Percentiles rank a stretch among this genome's conserved stretches.
Conservation (phyloP, 2,797 vertebrate species). For the Petrocephalus schoutedeni region DNA sequence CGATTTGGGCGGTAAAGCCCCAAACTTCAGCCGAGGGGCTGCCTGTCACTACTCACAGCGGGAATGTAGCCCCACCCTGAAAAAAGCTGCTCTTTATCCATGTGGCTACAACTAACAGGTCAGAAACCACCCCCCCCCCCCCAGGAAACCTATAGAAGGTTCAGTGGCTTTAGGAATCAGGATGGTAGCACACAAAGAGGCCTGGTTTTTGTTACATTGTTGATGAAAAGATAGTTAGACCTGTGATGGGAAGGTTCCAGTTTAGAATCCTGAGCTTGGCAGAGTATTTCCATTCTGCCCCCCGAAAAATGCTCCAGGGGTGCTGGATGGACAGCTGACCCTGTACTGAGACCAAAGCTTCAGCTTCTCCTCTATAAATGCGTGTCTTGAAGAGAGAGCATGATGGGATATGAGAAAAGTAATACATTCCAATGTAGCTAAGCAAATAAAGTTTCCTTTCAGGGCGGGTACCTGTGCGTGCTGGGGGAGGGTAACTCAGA, state of each 20-base stretch:
- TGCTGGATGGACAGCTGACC: background rate
- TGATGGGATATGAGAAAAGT: background rate
- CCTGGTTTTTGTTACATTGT: background rate
- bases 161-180: background rate
- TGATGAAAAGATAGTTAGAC: background rate
- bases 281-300: background rate
- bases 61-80: background rate
- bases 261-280: background rate
- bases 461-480: conserved; percentile 71
- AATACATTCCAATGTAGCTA: background rate
- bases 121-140: background rate
- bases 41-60: background rate
- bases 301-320: background rate
- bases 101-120: background rate
- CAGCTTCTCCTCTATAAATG: background rate
- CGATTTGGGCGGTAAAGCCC: background rate
- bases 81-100: background rate
- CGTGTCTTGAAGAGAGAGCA: background rate
- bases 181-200: too few species aligned
- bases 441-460: background rate
- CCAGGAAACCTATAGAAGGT: background rate
- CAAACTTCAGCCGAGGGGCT: background rate
- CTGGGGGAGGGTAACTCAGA: conserved; percentile 71
- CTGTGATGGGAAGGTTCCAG: background rate
- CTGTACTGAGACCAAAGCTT: background rate